Conservation (phyloP, 1,140 invertebrate genomes). For the Sitobion miscanthi region DNA sequence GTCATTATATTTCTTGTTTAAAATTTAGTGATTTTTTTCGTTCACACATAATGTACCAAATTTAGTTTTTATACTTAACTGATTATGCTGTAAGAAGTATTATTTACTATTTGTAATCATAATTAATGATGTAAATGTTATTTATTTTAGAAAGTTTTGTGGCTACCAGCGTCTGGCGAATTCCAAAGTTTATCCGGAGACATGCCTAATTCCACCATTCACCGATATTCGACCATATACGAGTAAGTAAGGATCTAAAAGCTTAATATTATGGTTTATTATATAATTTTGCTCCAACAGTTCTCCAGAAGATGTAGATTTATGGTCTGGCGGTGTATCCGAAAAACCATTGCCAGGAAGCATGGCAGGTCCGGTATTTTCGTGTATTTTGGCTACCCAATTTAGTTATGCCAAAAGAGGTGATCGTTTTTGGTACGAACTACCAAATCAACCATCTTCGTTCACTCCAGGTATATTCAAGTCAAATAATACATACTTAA, state of each 20-base stretch:
- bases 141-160: constrained; percentile 79
- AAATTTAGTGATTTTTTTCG: background rate
- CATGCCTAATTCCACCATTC: constrained; percentile 88
- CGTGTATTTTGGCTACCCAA: constrained; percentile 95
- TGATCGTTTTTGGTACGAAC: constrained; percentile 86
- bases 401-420: constrained; percentile 89
- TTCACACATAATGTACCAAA: background rate
- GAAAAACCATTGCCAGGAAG: constrained; percentile 82
- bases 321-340: constrained; percentile 92
- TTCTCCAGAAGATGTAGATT: constrained; percentile 84
- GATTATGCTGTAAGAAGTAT: too few species aligned
- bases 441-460: constrained; percentile 88
- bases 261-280: background rate
- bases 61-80: background rate
- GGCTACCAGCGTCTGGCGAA: constrained; percentile 77
- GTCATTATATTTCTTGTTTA: too few species aligned
- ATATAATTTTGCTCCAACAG: constrained; percentile 62
- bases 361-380: constrained; percentile 93
- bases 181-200: constrained; percentile 86
- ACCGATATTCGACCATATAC: constrained; percentile 77
- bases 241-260: constrained; percentile 66
- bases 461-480: constrained; percentile 74
- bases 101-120: too few species aligned
- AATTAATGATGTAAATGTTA: background rate
- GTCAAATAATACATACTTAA: background rate